Evolutionary conservation across 2,888 invertebrate species (phyloP).

Genomic region (Pollenia amentaria): DNA sequence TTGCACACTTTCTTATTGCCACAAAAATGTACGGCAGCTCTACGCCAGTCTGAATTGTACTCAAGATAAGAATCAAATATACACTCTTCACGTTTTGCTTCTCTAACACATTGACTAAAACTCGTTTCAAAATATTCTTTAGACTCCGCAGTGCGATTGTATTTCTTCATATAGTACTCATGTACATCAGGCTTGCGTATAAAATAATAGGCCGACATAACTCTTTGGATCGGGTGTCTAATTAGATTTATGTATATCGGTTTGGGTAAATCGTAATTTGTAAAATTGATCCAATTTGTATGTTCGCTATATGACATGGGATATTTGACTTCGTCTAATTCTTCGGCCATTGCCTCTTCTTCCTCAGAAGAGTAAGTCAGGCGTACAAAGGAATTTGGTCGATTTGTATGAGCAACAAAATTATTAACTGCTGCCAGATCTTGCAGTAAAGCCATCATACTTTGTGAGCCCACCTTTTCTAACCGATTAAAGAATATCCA

Average conservation of each 20-base stretch:
- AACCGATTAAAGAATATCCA: slow-evolving; percentile 94
- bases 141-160: slow-evolving; percentile 14
- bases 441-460: slow-evolving; percentile 92
- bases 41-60: slow-evolving; percentile 92
- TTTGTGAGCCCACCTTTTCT: slow-evolving; percentile 96
- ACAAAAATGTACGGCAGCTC: slow-evolving; percentile 94
- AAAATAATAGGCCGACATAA: slow-evolving; percentile 96
- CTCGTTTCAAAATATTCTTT: slow-evolving; percentile 76
- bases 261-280: slow-evolving; percentile 89
- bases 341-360: slow-evolving; percentile 89
- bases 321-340: slow-evolving; percentile 89
- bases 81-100: slow-evolving; percentile 75
- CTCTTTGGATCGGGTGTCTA: slow-evolving; percentile 93
- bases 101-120: slow-evolving; percentile 90
- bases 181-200: slow-evolving; percentile 83
- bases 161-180: slow-evolving; percentile 53
- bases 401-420: slow-evolving; percentile 69
- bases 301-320: slow-evolving; percentile 88
- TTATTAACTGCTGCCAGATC: slow-evolving; percentile 85
- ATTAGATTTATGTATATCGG: slow-evolving; percentile 95
- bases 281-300: slow-evolving; percentile 94
- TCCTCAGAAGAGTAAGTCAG: slow-evolving; percentile 5
- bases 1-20: slow-evolving; percentile 93
- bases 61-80: slow-evolving; percentile 89
- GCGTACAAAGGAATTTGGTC: not conserved